A percentile compares a stretch with the other conserved stretches of the same genome.
Evolutionary conservation across 2,797 vertebrate species (phyloP).

Genomic region (Myripristis murdjan): DNA sequence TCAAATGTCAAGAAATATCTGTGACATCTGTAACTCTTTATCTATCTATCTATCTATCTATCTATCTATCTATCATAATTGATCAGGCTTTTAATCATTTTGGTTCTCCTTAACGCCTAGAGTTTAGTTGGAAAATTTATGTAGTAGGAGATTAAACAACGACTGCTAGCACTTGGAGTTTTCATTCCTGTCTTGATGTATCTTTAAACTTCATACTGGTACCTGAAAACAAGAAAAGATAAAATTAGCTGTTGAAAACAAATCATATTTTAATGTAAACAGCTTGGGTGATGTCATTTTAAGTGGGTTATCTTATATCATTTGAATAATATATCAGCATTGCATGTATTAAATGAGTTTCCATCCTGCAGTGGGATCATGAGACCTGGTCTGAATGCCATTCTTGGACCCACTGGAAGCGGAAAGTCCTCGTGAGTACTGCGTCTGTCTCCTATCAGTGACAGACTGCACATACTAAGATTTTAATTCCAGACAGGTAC

Average conservation of each 20-base stretch:
- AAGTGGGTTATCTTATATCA: neutral
- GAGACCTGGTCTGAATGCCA: slow-evolving; percentile 90
- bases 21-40: slow-evolving; percentile 9
- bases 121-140: too few species aligned
- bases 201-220: too few species aligned
- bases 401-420: slow-evolving; percentile 88
- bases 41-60: too few species aligned
- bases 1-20: too few species aligned
- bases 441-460: neutral
- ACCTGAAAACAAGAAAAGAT: too few species aligned
- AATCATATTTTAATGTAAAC: too few species aligned
- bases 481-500: neutral
- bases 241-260: too few species aligned
- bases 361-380: slow-evolving; percentile 86
- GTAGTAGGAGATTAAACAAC: too few species aligned
- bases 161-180: too few species aligned
- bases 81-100: too few species aligned
- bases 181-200: too few species aligned
- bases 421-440: slow-evolving; percentile 91
- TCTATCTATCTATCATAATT: neutral
- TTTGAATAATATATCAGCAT: neutral
- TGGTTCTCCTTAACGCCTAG: too few species aligned
- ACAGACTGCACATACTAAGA: neutral
- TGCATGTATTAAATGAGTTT: neutral
- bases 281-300: slow-evolving; percentile 4